Evolutionary conservation across 2,888 invertebrate genomes (phyloP), one percentile per base, ranked within the genome.

Genomic region (Acanthosepion pharaonis): DNA sequence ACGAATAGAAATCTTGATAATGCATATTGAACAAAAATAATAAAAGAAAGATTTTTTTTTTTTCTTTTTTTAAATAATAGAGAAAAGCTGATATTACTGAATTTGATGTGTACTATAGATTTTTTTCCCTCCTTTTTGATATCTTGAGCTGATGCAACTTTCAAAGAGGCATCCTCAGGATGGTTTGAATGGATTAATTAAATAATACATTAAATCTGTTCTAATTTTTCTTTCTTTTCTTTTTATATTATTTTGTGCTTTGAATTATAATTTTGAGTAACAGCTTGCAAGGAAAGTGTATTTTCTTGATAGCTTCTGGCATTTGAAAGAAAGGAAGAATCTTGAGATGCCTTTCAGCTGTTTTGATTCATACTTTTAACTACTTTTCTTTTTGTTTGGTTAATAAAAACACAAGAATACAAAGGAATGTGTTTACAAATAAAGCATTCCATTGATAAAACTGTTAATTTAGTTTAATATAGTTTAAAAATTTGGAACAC

Each of bases 271-370:
- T 78, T 42, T 78, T 78, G 78, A 78, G 78, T 78, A 78, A n/a
- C n/a, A 78, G 28, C 78, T 78, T n/a, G 78, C 78, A 78, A 78
- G 78, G 8, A 78, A n/a, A 78, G 78, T 78, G 78, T 78, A 78
- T 78, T 78, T 78, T 78, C 78, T n/a, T n/a, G 78, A 78, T 78
- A n/a, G 78, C 78, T 78, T n/a, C 78, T n/a, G 78, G 78, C 78
- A 78, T 78, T 78, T 78, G 11, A 78, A 78, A 59, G 59, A 59
- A 59, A 25, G 23, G 59, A 20, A 59, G 20, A 59, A 59, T 59
- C 1, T 6, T 23, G 25, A 59, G 23, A 59, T 59, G 59, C 5
- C 59, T 23, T 0, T 5, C 59, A 59, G 59, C 59, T 23, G 23
- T 59, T 59, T 4, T 59, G 59, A 59, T 59, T 59, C 55, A 51